These are phyloP conservation scores for Eurypyga helias DNA, from an alignment of 2,113 vertebrate genomes.

Conservation along the genomic window DNA sequence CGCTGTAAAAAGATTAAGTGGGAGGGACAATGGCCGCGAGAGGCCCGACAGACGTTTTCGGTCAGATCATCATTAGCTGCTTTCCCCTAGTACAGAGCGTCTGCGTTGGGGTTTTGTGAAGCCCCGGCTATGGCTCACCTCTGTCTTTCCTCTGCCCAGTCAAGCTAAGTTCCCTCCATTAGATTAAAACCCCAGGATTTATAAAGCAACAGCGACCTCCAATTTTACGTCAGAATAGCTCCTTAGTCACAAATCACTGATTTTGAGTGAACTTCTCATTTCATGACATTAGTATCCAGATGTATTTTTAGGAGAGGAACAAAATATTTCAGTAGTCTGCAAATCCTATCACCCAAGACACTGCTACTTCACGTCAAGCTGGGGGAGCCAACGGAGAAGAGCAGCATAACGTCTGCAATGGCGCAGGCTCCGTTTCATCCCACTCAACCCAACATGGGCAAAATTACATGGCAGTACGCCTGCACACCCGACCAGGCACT, in stretches of 20 bases:
- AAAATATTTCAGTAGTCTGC: not conserved
- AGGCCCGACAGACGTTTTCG: not conserved
- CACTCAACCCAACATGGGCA: not conserved
- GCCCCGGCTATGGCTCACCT: not conserved
- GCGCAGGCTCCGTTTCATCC: not conserved
- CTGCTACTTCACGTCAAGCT: not conserved
- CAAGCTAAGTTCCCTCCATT: not conserved
- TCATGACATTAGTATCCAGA: not conserved
- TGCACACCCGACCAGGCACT: not conserved
- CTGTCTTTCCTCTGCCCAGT: not conserved
- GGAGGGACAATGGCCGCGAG: not conserved
- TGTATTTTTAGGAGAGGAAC: not conserved
- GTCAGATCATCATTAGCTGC: not conserved
- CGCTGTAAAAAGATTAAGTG: not conserved
- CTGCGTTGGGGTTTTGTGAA: not conserved
- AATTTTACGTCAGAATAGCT: not conserved
- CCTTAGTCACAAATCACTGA: not conserved
- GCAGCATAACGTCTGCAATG: not conserved
- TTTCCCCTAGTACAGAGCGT: not conserved
- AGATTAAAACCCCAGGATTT: not conserved
- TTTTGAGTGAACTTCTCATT: not conserved
- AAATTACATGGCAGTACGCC: not conserved
- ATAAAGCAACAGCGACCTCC: not conserved
- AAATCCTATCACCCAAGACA: not conserved
- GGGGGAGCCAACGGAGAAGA: not conserved